Conservation (phyloP, 2,113 vertebrate species). For the Caranx ignobilis region DNA sequence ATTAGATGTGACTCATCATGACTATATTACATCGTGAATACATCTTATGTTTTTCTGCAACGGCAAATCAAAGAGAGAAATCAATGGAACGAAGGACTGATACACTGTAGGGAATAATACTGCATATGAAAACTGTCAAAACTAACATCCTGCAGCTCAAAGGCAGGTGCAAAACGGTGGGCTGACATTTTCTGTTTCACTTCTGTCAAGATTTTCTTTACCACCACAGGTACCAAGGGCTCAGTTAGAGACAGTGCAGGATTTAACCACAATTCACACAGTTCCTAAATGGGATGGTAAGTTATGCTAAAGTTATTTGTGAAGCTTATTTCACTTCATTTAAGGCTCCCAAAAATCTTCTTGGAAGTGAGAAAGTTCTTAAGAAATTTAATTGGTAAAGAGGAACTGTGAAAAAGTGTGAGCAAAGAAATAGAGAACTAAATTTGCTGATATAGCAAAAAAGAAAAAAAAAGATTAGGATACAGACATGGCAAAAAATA, state of each 20-base stretch:
- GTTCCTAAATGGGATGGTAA: neutral
- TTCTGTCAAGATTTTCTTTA: neutral
- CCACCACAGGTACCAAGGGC: neutral
- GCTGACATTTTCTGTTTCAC: neutral
- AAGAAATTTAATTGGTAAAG: neutral
- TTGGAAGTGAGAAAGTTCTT: neutral
- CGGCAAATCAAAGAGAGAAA: neutral
- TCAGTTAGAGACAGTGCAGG: neutral
- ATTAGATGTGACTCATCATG: neutral
- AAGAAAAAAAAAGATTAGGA: neutral
- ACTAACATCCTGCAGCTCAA: neutral
- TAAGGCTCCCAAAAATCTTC: neutral
- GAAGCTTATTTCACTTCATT: neutral
- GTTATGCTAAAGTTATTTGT: neutral
- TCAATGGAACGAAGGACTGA: neutral
- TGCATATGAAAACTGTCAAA: neutral
- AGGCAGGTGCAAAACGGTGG: too few relatives aligned
- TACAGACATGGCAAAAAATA: neutral
- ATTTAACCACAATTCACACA: neutral
- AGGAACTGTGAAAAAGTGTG: neutral
- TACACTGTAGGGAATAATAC: neutral
- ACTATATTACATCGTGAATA: neutral
- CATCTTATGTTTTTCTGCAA: too few relatives aligned
- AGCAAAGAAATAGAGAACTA: neutral
- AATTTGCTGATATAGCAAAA: constrained; percentile 6